A percentile compares a stretch with the other conserved stretches of the same genome.
Conservation (phyloP, 2,888 invertebrate species). For the Tenodera sinensis region DNA sequence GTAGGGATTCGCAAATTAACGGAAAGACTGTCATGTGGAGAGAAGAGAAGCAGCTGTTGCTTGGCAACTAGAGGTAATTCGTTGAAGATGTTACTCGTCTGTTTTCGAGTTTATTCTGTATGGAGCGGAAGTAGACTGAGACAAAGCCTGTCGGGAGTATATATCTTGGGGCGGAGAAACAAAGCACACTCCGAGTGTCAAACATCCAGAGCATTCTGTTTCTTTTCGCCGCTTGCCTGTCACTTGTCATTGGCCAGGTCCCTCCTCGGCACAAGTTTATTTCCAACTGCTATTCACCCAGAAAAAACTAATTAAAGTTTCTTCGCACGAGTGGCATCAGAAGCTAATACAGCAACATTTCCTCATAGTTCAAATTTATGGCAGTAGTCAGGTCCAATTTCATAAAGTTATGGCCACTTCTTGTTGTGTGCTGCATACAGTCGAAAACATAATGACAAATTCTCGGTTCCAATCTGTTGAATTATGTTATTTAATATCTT, state of each 20-base stretch:
- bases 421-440: no score
- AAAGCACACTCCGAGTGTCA: slow-evolving; percentile 2
- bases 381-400: no score
- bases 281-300: not conserved
- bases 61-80: not conserved
- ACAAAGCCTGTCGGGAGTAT: not conserved
- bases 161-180: slow-evolving; percentile 8
- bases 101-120: slow-evolving; percentile 1
- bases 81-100: not conserved
- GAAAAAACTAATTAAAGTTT: not conserved
- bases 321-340: not conserved
- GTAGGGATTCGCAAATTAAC: no score
- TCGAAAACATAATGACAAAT: no score
- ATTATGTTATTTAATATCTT: no score
- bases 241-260: not conserved
- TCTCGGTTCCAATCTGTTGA: no score
- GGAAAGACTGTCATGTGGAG: not conserved
- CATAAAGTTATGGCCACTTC: no score
- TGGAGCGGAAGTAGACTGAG: not conserved
- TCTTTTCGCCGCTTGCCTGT: not conserved
- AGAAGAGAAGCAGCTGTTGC: not conserved
- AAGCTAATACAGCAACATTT: no score
- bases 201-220: not conserved
- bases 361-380: no score
- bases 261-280: not conserved